Evolutionary conservation across 2,888 invertebrate genomes (phyloP).

Genomic region (Bombyx huttoni): DNA sequence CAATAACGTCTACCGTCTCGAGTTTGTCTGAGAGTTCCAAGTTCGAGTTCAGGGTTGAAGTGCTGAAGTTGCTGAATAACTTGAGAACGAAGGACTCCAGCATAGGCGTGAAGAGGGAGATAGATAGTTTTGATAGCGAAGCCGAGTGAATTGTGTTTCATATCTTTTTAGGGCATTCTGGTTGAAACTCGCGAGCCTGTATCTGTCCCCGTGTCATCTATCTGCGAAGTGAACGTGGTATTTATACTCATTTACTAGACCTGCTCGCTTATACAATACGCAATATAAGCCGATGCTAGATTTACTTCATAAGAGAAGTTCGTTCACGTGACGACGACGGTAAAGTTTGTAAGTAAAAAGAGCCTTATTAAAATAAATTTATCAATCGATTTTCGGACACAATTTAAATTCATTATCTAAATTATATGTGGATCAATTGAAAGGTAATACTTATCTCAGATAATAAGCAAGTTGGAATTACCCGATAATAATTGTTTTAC

Average conservation of each 20-base stretch:
- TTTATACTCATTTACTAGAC: too few species aligned
- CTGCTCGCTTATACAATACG: too few species aligned
- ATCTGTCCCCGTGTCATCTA: too few species aligned
- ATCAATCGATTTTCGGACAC: background rate
- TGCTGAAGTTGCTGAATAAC: conserved; percentile 34
- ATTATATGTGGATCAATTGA: background rate
- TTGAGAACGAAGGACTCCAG: conserved; percentile 23
- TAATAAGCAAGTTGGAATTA: background rate
- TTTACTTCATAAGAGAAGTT: too few species aligned
- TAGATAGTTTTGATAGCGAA: conserved; percentile 15
- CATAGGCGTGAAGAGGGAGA: conserved; percentile 11
- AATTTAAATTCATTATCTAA: background rate
- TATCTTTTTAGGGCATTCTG: too few species aligned
- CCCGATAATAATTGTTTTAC: background rate
- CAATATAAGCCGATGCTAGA: too few species aligned
- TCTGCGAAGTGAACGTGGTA: too few species aligned
- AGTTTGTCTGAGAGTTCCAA: conserved; percentile 31
- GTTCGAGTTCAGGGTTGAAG: conserved; percentile 40
- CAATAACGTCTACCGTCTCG: conserved; percentile 42
- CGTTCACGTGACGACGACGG: too few species aligned
- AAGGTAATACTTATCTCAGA: background rate
- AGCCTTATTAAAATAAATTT: background rate
- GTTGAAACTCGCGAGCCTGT: too few species aligned
- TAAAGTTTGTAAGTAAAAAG: background rate
- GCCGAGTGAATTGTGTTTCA: conserved; percentile 6